These are phyloP conservation scores for Pardalotus punctatus DNA, from an alignment of 2,113 vertebrate species.

Conservation along the genomic window DNA sequence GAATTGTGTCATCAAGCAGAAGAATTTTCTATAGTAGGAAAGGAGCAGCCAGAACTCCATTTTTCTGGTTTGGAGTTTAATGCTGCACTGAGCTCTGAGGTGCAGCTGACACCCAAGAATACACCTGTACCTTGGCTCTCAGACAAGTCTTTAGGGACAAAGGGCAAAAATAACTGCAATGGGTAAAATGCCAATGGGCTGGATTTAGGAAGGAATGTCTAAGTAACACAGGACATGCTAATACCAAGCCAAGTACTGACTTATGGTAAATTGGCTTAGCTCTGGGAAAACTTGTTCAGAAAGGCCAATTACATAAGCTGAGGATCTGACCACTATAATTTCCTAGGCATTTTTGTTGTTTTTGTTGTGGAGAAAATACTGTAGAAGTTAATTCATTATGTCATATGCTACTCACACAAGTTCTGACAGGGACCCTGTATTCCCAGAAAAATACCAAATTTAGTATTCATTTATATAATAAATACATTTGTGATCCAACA, in stretches of 20 bases:
- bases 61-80: not conserved
- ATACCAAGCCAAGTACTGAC: not conserved
- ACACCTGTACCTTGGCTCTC: conserved; percentile 16
- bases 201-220: not conserved
- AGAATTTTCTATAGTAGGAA: conserved; percentile 23
- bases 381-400: not conserved
- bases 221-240: not conserved
- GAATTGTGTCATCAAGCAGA: conserved; percentile 50
- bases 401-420: not conserved
- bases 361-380: not conserved
- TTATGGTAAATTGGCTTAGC: not conserved
- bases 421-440: not conserved
- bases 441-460: not conserved
- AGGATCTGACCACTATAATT: not conserved
- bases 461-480: not conserved
- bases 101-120: not conserved
- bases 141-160: not conserved
- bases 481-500: not conserved
- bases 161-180: conserved; percentile 9
- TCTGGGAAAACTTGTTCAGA: not conserved
- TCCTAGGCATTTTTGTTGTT: not conserved
- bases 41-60: not conserved
- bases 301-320: not conserved
- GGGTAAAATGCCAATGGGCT: not conserved
- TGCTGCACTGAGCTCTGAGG: not conserved